A percentile compares a stretch with the other conserved stretches of the same genome.
Conservation (phyloP, 23 tunicate species). For the Ascidia mentula region DNA sequence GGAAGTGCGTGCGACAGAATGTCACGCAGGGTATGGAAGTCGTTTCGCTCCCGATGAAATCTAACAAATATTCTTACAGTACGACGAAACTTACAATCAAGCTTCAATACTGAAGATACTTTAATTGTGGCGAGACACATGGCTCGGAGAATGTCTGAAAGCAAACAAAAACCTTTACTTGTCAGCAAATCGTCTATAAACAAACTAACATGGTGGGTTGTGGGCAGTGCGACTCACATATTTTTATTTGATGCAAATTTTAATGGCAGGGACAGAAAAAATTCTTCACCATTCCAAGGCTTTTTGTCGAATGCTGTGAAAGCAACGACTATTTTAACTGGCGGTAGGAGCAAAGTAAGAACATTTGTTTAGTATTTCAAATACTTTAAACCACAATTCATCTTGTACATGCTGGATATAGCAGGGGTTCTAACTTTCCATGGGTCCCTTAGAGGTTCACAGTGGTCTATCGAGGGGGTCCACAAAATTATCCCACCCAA, state of each 20-base stretch:
- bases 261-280: conserved; percentile 14
- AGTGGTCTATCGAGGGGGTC: too few species aligned
- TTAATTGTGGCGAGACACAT: conserved; percentile 17
- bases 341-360: not conserved
- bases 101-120: conserved; percentile 16
- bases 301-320: not conserved
- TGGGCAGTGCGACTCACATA: not conserved
- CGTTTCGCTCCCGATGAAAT: too few species aligned
- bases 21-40: conserved; percentile 22
- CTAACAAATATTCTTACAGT: not conserved
- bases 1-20: conserved; percentile 40
- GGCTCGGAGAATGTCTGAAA: conserved; percentile 23
- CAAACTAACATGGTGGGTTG: conserved; percentile 7
- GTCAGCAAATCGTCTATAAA: not conserved
- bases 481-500: too few species aligned
- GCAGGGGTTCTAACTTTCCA: too few species aligned
- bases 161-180: not conserved
- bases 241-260: not conserved
- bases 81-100: conserved; percentile 9
- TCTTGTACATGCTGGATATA: too few species aligned
- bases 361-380: not conserved
- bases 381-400: too few species aligned
- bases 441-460: too few species aligned
- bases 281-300: not conserved
- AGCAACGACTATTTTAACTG: not conserved